phyloP scores from a whole-genome alignment of 2,888 invertebrate species.

The Smittia aterrima region DNA sequence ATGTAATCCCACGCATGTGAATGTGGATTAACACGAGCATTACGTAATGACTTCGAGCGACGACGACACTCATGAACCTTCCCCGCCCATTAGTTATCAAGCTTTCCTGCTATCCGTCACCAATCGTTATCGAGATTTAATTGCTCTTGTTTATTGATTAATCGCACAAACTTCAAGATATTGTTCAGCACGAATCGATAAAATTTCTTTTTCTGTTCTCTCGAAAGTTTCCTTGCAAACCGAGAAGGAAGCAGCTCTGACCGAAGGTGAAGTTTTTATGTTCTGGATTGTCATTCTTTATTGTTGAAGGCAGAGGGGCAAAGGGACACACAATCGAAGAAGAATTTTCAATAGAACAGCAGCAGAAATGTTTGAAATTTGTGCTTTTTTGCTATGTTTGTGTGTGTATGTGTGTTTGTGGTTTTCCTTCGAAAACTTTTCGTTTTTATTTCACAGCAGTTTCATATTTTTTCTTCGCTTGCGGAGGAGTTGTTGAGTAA shows the following conservation, averaged over 20 bases:
- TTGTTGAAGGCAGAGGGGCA: neutral
- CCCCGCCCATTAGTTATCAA: neutral
- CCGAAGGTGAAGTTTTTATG: neutral
- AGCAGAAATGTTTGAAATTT: constrained; percentile 8
- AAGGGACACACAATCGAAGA: neutral
- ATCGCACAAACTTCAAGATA: constrained; percentile 25
- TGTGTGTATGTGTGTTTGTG: constrained; percentile 23
- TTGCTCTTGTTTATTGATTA: constrained; percentile 36
- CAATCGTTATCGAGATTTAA: constrained; percentile 19
- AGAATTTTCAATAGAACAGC: constrained; percentile 21
- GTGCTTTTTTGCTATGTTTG: neutral
- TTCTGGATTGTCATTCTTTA: constrained; percentile 14
- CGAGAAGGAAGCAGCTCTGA: neutral
- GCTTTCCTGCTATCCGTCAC: neutral
- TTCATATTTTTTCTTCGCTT: constrained; percentile 26
- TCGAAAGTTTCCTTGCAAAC: neutral
- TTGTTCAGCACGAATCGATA: neutral
- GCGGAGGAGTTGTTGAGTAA: constrained; percentile 41
- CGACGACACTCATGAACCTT: too few species aligned
- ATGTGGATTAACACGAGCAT: too few species aligned
- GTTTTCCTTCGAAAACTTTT: constrained; percentile 27
- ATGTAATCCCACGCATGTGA: neutral
- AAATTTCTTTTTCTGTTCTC: neutral
- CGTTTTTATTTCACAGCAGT: constrained; percentile 13
- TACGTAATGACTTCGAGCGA: too few species aligned